Evolutionary conservation across 2,113 vertebrate genomes (phyloP).

Genomic region (Corythoichthys intestinalis): DNA sequence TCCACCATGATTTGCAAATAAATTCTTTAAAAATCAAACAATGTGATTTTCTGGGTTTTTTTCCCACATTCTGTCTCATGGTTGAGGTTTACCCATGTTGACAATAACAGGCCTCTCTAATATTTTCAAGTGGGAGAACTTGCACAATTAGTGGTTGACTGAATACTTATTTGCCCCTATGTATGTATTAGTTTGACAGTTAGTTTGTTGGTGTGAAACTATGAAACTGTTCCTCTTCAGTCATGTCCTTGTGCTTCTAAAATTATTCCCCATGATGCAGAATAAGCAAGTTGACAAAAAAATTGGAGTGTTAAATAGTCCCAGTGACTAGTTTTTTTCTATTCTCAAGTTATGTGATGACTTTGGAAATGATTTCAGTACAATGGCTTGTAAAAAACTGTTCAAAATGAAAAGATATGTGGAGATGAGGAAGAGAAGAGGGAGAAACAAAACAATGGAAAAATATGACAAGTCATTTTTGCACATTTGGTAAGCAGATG

Average conservation of each 20-base stretch:
- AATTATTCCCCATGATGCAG: background rate
- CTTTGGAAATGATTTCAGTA: background rate
- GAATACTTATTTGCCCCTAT: no score
- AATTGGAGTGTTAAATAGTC: background rate
- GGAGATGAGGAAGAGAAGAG: background rate
- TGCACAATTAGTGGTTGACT: no score
- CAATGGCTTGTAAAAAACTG: background rate
- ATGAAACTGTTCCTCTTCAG: background rate
- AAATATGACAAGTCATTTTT: background rate
- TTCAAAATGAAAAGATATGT: background rate
- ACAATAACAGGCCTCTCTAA: no score
- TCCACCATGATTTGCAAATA: no score
- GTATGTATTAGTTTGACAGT: no score
- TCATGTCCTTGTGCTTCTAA: background rate
- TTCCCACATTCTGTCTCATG: no score
- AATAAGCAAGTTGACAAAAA: background rate
- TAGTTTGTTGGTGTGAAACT: no score
- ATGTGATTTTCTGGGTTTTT: no score
- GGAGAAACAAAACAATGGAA: constrained; percentile 19
- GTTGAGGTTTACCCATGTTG: no score
- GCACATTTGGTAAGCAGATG: constrained; percentile 63
- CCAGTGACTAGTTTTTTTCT: background rate
- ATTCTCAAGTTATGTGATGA: background rate
- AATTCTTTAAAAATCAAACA: no score
- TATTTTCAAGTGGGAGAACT: no score